These are phyloP conservation scores for Crotophaga sulcirostris DNA, from an alignment of 2,113 vertebrate species.

Conservation along the genomic window DNA sequence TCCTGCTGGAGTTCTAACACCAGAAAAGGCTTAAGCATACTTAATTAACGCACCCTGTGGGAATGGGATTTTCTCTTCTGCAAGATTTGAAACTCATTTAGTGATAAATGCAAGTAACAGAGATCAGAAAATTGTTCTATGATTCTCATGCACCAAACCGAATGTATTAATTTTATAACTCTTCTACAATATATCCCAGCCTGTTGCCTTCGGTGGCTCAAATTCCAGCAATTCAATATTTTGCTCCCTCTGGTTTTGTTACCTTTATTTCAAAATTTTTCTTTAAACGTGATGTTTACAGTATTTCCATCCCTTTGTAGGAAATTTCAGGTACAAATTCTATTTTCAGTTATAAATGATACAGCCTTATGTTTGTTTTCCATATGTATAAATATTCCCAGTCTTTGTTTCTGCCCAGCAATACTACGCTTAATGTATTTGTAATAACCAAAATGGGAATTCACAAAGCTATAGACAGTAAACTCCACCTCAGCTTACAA, in stretches of 20 bases:
- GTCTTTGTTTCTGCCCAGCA: background rate
- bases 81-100: background rate
- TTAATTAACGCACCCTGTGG: background rate
- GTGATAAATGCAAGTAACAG: background rate
- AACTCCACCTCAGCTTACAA: background rate
- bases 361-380: background rate
- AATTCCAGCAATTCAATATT: background rate
- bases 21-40: background rate
- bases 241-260: background rate
- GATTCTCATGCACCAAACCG: background rate
- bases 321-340: background rate
- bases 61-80: background rate
- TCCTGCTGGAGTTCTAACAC: background rate
- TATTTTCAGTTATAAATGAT: background rate
- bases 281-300: background rate
- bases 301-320: background rate
- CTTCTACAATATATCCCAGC: background rate
- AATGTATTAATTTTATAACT: background rate
- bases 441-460: background rate
- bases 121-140: background rate
- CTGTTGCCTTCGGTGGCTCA: too few relatives aligned
- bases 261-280: background rate
- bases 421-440: background rate
- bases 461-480: background rate
- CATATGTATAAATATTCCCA: background rate